These are phyloP conservation scores for Aselliscus stoliczkanus DNA, from an alignment of 2,797 vertebrate genomes.

Conservation along the genomic window DNA sequence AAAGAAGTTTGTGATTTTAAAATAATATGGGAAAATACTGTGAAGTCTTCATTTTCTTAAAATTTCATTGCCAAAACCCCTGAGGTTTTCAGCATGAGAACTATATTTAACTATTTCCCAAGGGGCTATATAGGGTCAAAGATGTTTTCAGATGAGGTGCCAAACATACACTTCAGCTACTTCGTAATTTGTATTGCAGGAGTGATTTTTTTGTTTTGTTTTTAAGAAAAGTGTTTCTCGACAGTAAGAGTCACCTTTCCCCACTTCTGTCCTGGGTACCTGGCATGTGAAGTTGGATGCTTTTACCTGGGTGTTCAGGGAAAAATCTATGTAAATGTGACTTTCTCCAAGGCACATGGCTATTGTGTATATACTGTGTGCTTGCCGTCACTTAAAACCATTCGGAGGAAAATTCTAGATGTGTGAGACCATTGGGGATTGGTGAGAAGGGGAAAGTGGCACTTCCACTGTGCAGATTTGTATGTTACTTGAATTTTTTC, in stretches of 20 bases:
- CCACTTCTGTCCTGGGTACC: not conserved
- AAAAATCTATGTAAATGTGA: not conserved
- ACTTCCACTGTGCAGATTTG: rapidly evolving
- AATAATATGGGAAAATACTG: not conserved
- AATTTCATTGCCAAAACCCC: not conserved
- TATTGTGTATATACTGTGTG: no score
- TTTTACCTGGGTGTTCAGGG: not conserved
- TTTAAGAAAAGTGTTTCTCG: not conserved
- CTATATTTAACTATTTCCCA: no score
- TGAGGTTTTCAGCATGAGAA: not conserved
- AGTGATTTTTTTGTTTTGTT: no score
- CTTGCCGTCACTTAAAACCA: not conserved
- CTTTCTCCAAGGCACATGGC: not conserved
- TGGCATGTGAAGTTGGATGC: not conserved
- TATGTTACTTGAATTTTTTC: not conserved
- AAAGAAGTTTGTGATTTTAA: not conserved
- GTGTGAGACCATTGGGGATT: not conserved
- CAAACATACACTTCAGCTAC: not conserved
- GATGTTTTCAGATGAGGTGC: not conserved
- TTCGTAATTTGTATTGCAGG: not conserved
- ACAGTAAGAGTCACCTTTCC: not conserved
- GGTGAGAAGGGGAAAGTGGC: not conserved
- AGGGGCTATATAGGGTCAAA: not conserved
- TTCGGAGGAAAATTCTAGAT: not conserved
- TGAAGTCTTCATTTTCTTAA: not conserved